Percentiles rank a stretch among this genome's conserved stretches.
Evolutionary conservation across 2,797 vertebrate genomes (phyloP).

Genomic region (Taeniopygia guttata): DNA sequence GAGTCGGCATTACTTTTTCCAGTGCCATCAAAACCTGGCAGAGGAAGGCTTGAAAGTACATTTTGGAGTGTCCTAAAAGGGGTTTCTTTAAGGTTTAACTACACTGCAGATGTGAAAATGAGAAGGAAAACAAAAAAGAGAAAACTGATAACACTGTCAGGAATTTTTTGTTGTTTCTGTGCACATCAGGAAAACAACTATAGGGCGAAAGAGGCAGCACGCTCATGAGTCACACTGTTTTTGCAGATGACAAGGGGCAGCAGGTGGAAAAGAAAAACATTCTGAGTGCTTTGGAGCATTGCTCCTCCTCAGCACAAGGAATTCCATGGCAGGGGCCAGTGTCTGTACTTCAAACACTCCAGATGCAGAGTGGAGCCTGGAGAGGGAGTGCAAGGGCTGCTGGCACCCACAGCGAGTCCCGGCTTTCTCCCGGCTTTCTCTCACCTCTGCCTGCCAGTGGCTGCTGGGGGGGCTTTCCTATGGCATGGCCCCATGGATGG

Average conservation of each 20-base stretch:
- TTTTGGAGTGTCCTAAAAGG: background rate
- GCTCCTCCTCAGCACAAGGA: background rate
- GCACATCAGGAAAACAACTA: background rate
- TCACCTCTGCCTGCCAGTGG: background rate
- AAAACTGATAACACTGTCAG: background rate
- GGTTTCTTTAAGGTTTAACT: background rate
- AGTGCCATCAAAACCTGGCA: background rate
- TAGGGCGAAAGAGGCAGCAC: background rate
- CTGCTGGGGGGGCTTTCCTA: background rate
- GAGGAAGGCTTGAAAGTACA: background rate
- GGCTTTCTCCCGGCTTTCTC: background rate
- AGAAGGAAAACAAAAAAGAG: background rate
- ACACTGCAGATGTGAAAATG: background rate
- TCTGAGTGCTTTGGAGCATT: background rate
- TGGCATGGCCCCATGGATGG: rapidly evolving
- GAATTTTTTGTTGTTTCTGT: background rate
- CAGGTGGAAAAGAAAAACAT: background rate
- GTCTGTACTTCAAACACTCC: background rate
- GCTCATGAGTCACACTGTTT: background rate
- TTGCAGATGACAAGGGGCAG: background rate
- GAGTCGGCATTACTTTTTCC: background rate
- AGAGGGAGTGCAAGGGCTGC: background rate
- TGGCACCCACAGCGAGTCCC: rapidly evolving
- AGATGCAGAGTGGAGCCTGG: background rate
- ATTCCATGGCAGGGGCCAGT: rapidly evolving